Base-by-base conservation (phyloP, 2,797 vertebrate species). In the Macropus fuliginosus region DNA sequence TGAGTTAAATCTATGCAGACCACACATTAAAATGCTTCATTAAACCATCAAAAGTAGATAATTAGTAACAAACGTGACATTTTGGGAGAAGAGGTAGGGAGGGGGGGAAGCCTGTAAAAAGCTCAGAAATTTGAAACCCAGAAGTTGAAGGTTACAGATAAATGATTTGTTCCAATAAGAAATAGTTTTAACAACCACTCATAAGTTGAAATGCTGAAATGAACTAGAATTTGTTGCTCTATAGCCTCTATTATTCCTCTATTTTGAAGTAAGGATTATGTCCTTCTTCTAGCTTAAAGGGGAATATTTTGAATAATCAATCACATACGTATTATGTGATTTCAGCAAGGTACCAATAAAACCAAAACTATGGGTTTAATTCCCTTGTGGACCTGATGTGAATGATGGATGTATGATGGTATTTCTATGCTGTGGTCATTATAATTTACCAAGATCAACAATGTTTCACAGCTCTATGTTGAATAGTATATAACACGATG, bases 21-120 rank as follows among this genome's bases (percentile, higher is more conserved):
- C 92, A 97, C 91, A 93, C 18, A 95, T 94, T 97, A 97, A 96
- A 96, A 97, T 87, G 95, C 93, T 96, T 97, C 97, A 97, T 96
- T 98, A 96, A 97, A 91, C 81, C 54, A 95, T 97, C 94, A 93
- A 96, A 96, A 92, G 29, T 94, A 93, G 29, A 14, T 54, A 54
- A 90, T 90, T 90, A 90, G 27, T 90, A 52, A 14, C 28, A 28
- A 54, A 95, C 62, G 90, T 94, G 95, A 96, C 54, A 91, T 97
- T 97, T 95, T 90, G 95, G 14, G 54, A 96, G 54, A 34, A 97
- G n/a, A 96, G 96, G 12, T n/a, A 1, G 5, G 52, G 4, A 52
- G 52, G 34, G 16, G 14, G 91, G 96, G 59, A 95, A 93, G 92
- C 56, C 97, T 92, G 87, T 97, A 95, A 90, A 95, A 92, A 97